Evolutionary conservation across 2,797 vertebrate genomes (phyloP), one percentile per base, ranked within the genome.

Genomic region (Acrocephalus scirpaceus): DNA sequence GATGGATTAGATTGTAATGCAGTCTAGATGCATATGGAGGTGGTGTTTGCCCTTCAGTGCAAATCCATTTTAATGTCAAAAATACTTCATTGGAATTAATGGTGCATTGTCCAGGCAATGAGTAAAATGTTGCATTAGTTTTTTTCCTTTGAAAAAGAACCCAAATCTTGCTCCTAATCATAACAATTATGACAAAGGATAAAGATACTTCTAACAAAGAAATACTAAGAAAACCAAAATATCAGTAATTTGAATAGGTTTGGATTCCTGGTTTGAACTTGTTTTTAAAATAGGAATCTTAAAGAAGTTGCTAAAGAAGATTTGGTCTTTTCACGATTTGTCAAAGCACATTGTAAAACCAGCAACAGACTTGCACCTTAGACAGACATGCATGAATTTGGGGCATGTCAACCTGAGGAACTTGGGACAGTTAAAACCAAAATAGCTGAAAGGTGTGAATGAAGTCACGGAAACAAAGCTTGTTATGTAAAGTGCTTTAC

Each of bases 61-160:
- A 98, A 97, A 97, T 97, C 91, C 90, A 91, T 97, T 98, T 97
- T 97, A 96, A 96, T 95, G 95, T 96, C 96, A 97, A 95, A 97
- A 95, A 57, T 32, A 96, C 96, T 96, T 83, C 47, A 36, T 50
- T 95, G 92, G 94, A 98, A 97, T 97, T 97, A 97, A 97, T 94
- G 97, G 87, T 65, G 88, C 89, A 91, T 96, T 97, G 95, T 97
- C 93, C 74, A 93, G 87, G 73, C 61, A 97, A 75, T 95, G 97
- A 92, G 76, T 82, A 95, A 95, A 82, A 96, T 17, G 72, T 76
- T 88, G 57, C 61, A 88, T 54, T 87, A 73, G 30, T 64, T 82
- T 86, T 53, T 53, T 92, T 86, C 66, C 10, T 92, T 77, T 86
- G 75, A 83, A 81, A 79, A 76, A 81, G 1, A 38, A 79, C 74